Percentiles rank a stretch among this genome's conserved stretches.
phyloP scores from a whole-genome alignment of 2,888 invertebrate genomes.

The Polymixis lichenea region DNA sequence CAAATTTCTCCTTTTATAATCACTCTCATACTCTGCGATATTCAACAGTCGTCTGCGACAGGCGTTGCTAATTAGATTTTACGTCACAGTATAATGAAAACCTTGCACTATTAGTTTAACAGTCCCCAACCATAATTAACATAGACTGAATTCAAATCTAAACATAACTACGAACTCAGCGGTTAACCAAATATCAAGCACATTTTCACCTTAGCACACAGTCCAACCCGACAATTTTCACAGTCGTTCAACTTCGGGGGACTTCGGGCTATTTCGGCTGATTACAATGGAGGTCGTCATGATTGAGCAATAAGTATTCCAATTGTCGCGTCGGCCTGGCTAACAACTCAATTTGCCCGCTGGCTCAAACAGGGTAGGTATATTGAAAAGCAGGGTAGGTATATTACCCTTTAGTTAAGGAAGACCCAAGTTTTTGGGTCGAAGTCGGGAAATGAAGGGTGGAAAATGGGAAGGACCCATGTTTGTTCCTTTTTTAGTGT shows the following conservation, averaged over 20 bases:
- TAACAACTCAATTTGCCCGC: conserved; percentile 71
- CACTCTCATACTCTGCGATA: not conserved
- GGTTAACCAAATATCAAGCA: conserved; percentile 17
- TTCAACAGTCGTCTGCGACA: not conserved
- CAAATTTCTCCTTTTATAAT: not conserved
- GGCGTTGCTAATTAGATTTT: conserved; percentile 18
- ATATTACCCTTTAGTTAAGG: conserved; percentile 58
- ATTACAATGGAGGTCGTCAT: conserved; percentile 53
- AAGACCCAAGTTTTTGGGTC: conserved; percentile 51
- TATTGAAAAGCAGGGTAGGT: conserved; percentile 71
- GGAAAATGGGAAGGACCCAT: not conserved
- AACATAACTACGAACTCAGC: not conserved
- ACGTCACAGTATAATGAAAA: not conserved
- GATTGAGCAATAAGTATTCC: conserved; percentile 70
- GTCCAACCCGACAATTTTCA: conserved; percentile 16
- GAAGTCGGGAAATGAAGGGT: conserved; percentile 61
- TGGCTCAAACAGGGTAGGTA: conserved; percentile 59
- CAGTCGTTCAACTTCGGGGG: conserved; percentile 24
- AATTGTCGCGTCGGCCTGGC: conserved; percentile 61
- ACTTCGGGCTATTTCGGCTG: conserved; percentile 45
- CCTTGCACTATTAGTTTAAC: conserved; percentile 21
- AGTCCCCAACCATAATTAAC: conserved; percentile 15
- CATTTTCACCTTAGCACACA: conserved; percentile 14
- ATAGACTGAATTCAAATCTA: not conserved
- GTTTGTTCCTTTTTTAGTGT: conserved; percentile 44